phyloP scores from a whole-genome alignment of 2,797 vertebrate species.

The Sebastiscus tertius region DNA sequence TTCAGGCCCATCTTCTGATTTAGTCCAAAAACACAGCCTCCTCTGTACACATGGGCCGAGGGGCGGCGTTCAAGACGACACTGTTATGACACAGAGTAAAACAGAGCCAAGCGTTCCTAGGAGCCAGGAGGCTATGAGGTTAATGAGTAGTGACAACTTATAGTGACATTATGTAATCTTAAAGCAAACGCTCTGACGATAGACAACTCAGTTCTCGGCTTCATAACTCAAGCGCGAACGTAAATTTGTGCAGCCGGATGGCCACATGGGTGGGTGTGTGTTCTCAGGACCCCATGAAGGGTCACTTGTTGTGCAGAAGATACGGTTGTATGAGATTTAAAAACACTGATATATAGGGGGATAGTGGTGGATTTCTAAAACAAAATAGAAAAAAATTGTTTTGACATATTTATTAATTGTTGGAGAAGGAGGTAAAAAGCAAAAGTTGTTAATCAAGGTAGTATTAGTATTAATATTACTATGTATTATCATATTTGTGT shows the following conservation, averaged over 20 bases:
- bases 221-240: conserved; percentile 37
- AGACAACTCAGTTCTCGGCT: conserved; percentile 48
- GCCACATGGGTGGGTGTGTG: background rate
- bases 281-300: background rate
- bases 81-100: conserved; percentile 70
- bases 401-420: background rate
- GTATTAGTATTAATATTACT: accelerated
- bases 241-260: conserved; percentile 13
- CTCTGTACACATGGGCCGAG: conserved; percentile 27
- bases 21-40: background rate
- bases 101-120: conserved; percentile 57
- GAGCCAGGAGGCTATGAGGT: conserved; percentile 64
- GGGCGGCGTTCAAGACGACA: conserved; percentile 32
- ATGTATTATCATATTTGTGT: background rate
- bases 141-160: conserved; percentile 70
- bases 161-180: conserved; percentile 72
- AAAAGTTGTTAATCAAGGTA: background rate
- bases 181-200: conserved; percentile 44
- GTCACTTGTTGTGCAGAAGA: background rate
- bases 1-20: background rate
- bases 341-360: too few relatives aligned
- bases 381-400: background rate
- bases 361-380: background rate
- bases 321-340: background rate
- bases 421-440: background rate